Evolutionary conservation across 2,113 vertebrate species (phyloP), one percentile per base, ranked within the genome.

Genomic region (Brachyhypopomus occidentalis): DNA sequence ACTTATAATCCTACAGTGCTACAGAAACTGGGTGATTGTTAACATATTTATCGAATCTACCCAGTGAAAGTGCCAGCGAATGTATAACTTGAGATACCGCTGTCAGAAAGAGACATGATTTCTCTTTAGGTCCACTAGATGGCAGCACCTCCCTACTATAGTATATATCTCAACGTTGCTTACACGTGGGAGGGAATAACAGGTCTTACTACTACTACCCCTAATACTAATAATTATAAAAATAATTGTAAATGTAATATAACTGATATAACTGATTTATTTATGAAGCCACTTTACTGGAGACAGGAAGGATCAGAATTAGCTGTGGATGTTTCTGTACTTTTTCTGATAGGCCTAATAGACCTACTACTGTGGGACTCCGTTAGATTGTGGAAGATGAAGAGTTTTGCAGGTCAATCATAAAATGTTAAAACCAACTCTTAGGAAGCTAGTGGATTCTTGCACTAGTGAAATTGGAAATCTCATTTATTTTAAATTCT

Each of bases 81-180:
- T 4, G 41, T 48, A 48, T 1, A 48, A 48, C 41, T 48, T 48
- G 41, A 38, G 36, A 3, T 6, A 38, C 36, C 6, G 5, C 41
- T 48, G 41, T 64, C 22, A 62, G n/a, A 16, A 23, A 7, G 3
- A 9, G 23, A n/a, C 6, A 38, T 8, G 17, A 76, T 12, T 22
- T 22, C 75, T 78, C 14, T 64, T 17, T 5, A 64, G 0, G 4
- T 1, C 69, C 78, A 72, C 67, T 72, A 79, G 78, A 79, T 79
- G 59, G 78, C 55, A 72, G 78, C 78, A 79, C 5, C 12, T 12
- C 17, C 19, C 38, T 30, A 63, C 58, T 72, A 20, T 5, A 52
- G 16, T 34, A 9, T n/a, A 48, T 72, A 17, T 23, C 36, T 23
- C 36, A 48, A 52, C 9, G 12, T 14, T 52, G 45, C 9, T 52